These are phyloP conservation scores for Apeltes quadracus DNA, from an alignment of 2,113 vertebrate species.

Conservation along the genomic window DNA sequence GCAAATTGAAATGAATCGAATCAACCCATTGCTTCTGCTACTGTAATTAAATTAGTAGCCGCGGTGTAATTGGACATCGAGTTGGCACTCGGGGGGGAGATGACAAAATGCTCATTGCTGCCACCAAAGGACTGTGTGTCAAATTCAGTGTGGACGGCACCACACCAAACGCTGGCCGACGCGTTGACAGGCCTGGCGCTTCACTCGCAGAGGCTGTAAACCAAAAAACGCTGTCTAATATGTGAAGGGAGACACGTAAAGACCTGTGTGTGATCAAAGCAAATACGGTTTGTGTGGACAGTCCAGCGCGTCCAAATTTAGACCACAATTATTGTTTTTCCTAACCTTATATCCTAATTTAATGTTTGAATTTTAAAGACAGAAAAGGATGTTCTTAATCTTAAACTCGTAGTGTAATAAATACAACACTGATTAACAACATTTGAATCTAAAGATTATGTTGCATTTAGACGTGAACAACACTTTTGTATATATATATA, in stretches of 20 bases:
- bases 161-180: conserved; percentile 57
- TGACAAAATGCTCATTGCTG: conserved; percentile 71
- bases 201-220: conserved; percentile 30
- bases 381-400: neutral
- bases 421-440: neutral
- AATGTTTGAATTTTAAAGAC: neutral
- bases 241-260: conserved; percentile 1
- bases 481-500: neutral
- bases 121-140: conserved; percentile 65
- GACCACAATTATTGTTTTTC: neutral
- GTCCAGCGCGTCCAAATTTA: neutral
- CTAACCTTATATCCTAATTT: neutral
- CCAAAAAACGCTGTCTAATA: conserved; percentile 27
- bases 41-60: conserved; percentile 77
- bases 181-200: conserved; percentile 37
- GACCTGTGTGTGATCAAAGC: conserved; percentile 3
- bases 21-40: conserved; percentile 75
- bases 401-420: neutral
- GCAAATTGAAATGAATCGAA: conserved; percentile 78
- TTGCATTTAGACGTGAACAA: neutral
- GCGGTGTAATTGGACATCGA: conserved; percentile 71
- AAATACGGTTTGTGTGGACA: neutral
- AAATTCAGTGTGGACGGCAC: conserved; percentile 63
- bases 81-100: conserved; percentile 70
- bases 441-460: neutral